Evolutionary conservation across 1,140 invertebrate species (phyloP).

Genomic region (Galleria mellonella): DNA sequence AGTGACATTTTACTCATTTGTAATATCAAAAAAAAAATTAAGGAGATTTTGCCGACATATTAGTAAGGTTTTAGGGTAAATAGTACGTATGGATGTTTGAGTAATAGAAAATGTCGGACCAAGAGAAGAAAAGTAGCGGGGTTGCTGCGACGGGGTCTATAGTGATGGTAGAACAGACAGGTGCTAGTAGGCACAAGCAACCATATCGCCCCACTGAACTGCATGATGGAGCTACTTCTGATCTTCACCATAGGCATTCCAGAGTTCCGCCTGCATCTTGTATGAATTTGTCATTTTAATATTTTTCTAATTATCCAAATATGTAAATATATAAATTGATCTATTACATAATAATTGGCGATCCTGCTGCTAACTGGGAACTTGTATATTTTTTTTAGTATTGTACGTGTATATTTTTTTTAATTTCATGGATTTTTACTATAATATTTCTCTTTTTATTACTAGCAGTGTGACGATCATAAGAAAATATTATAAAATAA

Average conservation of each 20-base stretch:
- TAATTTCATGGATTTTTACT: too few species aligned
- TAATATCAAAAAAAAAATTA: slow-evolving; percentile 44
- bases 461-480: too few species aligned
- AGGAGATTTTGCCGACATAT: slow-evolving; percentile 35
- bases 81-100: slow-evolving; percentile 49
- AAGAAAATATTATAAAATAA: too few species aligned
- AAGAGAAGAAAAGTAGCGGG: slow-evolving; percentile 38
- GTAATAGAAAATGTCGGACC: slow-evolving; percentile 45
- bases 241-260: slow-evolving; percentile 36
- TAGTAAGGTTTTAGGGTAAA: slow-evolving; percentile 25
- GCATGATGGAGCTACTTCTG: slow-evolving; percentile 20
- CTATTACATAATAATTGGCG: too few species aligned
- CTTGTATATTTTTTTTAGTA: too few species aligned
- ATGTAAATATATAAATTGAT: too few species aligned
- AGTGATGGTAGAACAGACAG: slow-evolving; percentile 34
- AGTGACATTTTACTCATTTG: slow-evolving; percentile 54
- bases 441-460: too few species aligned
- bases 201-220: slow-evolving; percentile 30
- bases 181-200: slow-evolving; percentile 26
- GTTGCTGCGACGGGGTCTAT: slow-evolving; percentile 12
- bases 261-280: slow-evolving; percentile 39
- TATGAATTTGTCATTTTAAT: slow-evolving; percentile 22
- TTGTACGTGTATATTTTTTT: too few species aligned
- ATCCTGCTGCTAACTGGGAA: too few species aligned
- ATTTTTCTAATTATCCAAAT: not conserved